phyloP scores from a whole-genome alignment of 2,888 invertebrate genomes.

The Tetramorium bicarinatum region DNA sequence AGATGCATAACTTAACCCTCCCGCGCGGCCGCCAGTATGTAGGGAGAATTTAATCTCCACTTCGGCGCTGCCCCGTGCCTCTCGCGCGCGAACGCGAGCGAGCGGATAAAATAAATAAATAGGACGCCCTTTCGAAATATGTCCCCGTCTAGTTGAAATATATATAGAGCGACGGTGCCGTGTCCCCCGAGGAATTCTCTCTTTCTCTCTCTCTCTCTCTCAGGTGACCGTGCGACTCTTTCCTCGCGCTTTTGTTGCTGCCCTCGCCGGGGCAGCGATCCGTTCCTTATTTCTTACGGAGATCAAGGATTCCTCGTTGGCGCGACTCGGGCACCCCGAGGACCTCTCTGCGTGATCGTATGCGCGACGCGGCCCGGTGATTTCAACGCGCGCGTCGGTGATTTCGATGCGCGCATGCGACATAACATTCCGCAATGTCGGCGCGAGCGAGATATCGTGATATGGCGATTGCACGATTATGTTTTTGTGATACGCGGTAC shows the following conservation, averaged over 20 bases:
- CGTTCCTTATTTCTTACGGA: slow-evolving; percentile 60
- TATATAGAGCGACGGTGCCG: slow-evolving; percentile 78
- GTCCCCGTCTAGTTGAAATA: slow-evolving; percentile 81
- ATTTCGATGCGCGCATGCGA: slow-evolving; percentile 31
- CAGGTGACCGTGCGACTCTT: slow-evolving; percentile 53
- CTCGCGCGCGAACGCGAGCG: slow-evolving; percentile 29
- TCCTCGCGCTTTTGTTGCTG: slow-evolving; percentile 68
- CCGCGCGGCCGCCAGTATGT: slow-evolving; percentile 68
- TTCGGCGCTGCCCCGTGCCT: slow-evolving; percentile 57
- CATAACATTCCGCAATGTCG: background rate
- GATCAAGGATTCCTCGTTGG: slow-evolving; percentile 71
- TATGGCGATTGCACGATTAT: too few species aligned
- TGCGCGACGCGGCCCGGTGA: slow-evolving; percentile 20
- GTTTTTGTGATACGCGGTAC: too few species aligned
- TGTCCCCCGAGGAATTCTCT: slow-evolving; percentile 72
- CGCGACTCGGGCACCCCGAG: slow-evolving; percentile 52
- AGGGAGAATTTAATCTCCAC: slow-evolving; percentile 82
- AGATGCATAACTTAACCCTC: slow-evolving; percentile 83
- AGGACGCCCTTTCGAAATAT: slow-evolving; percentile 80
- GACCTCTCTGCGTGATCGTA: slow-evolving; percentile 39
- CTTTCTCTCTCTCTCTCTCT: too few species aligned
- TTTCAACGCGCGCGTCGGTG: slow-evolving; percentile 32
- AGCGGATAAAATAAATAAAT: slow-evolving; percentile 81
- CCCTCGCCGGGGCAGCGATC: slow-evolving; percentile 1
- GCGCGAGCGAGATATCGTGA: too few species aligned